Evolutionary conservation across 2,888 invertebrate species (phyloP).

Genomic region (Thymelicus sylvestris): DNA sequence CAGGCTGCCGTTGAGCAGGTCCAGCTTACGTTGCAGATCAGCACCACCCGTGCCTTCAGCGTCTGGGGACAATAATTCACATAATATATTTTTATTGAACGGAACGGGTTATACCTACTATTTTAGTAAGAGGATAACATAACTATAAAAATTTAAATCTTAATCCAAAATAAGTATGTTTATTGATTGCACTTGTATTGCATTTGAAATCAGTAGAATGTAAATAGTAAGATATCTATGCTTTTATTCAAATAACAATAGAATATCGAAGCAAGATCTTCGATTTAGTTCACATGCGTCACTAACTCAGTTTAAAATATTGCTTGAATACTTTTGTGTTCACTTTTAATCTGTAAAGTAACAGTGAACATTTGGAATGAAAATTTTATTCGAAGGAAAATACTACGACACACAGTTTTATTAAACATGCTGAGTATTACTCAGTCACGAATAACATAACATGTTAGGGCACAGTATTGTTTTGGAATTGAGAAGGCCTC

Average conservation of each 20-base stretch:
- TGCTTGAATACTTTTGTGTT: neutral
- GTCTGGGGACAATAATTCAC: conserved; percentile 83
- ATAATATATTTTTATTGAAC: neutral
- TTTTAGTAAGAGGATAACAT: too few species aligned
- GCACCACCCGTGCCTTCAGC: conserved; percentile 92
- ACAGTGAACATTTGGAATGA: neutral
- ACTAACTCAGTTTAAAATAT: neutral
- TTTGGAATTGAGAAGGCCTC: too few species aligned
- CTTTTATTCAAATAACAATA: neutral
- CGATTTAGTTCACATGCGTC: neutral
- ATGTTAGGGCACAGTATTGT: too few species aligned
- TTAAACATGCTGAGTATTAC: too few species aligned
- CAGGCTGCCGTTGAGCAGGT: conserved; percentile 95
- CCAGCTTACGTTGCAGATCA: conserved; percentile 95
- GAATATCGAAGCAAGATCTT: neutral
- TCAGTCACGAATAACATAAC: too few species aligned
- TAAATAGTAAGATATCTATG: too few species aligned
- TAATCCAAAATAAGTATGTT: too few species aligned
- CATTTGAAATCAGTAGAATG: too few species aligned
- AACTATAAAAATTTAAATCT: too few species aligned
- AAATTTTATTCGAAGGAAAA: neutral
- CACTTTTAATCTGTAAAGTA: neutral
- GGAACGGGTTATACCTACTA: neutral
- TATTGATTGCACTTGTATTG: too few species aligned
- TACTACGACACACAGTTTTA: too few species aligned